Conservation (phyloP, 2,888 invertebrate genomes). For the Agrotis clavis region DNA sequence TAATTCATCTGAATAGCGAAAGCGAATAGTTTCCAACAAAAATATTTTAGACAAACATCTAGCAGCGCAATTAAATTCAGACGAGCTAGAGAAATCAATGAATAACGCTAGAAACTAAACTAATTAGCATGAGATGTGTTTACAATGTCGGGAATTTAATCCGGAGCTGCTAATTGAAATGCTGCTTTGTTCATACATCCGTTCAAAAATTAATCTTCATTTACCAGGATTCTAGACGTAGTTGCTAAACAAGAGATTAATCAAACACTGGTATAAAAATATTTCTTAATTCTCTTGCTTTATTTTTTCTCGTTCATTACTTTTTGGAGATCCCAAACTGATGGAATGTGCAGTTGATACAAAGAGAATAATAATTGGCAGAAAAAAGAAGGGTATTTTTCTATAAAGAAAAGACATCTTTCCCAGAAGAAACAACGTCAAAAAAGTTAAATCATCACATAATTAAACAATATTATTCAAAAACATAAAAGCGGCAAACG, state of each 20-base stretch:
- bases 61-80: constrained; percentile 12
- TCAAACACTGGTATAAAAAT: neutral
- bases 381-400: too few species aligned
- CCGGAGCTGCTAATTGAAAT: constrained; percentile 22
- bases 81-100: constrained; percentile 27
- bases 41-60: constrained; percentile 16
- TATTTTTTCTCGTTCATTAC: too few species aligned
- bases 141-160: constrained; percentile 10
- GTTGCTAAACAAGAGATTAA: neutral
- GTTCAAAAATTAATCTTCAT: neutral
- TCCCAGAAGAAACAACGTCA: neutral
- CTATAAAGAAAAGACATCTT: too few species aligned
- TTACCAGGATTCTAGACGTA: neutral
- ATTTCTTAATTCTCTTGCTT: too few species aligned
- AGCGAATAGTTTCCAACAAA: constrained; percentile 1
- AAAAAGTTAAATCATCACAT: neutral
- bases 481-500: constrained; percentile 4
- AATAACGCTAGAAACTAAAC: constrained; percentile 23
- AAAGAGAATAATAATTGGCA: too few species aligned
- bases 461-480: constrained; percentile 8
- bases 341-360: too few species aligned
- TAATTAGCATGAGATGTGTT: constrained; percentile 47
- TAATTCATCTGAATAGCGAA: constrained; percentile 8
- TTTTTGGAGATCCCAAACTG: too few species aligned
- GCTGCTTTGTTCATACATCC: constrained; percentile 2